Percentiles rank a stretch among this genome's conserved stretches.
phyloP scores from a whole-genome alignment of 2,888 invertebrate genomes.

The Luperina nickerlii region DNA sequence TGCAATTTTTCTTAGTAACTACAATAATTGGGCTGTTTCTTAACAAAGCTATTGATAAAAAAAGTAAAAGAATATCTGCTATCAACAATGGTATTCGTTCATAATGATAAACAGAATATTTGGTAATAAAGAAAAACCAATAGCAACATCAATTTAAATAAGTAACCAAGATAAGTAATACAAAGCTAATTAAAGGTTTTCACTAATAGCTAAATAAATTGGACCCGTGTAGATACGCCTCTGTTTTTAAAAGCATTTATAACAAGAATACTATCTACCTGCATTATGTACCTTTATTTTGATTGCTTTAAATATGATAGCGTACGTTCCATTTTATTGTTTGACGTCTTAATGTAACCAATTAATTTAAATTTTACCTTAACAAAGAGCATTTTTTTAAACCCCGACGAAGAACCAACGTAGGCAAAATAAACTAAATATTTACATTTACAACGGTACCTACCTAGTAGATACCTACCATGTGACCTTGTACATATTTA shows the following conservation, averaged over 20 bases:
- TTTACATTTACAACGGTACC: conserved; percentile 10
- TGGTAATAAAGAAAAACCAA: not conserved
- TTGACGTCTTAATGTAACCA: not conserved
- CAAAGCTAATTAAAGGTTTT: conserved; percentile 20
- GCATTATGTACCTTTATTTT: conserved; percentile 3
- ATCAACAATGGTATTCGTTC: not conserved
- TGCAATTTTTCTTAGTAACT: conserved; percentile 17
- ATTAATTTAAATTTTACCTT: conserved; percentile 5
- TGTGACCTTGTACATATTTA: conserved; percentile 42
- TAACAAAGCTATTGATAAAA: not conserved
- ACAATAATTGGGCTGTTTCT: conserved; percentile 15
- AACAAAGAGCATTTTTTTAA: not conserved
- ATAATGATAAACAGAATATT: not conserved
- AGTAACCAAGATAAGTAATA: not conserved
- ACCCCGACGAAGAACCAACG: too few relatives aligned
- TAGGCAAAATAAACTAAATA: conserved; percentile 29
- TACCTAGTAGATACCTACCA: conserved; percentile 10
- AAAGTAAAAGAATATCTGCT: not conserved
- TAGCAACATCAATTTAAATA: not conserved
- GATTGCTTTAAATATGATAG: conserved; percentile 17
- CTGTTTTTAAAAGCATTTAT: conserved; percentile 7
- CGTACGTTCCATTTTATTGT: not conserved
- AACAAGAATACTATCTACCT: conserved; percentile 20
- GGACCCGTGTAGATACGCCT: not conserved
- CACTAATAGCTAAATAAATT: conserved; percentile 23